Conservation (phyloP, 2,888 invertebrate genomes). For the Napeogenes inachia region DNA sequence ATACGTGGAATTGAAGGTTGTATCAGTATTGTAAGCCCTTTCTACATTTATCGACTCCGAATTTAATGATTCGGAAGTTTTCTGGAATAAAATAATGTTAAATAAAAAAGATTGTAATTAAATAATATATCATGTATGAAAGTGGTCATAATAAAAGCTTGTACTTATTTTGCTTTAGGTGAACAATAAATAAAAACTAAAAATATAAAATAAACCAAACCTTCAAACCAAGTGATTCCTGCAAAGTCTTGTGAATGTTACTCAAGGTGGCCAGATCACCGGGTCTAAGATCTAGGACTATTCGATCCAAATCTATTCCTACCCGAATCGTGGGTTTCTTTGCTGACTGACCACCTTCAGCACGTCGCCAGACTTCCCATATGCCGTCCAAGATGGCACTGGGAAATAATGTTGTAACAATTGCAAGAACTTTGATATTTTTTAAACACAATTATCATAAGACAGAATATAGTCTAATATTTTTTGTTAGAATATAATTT, state of each 20-base stretch:
- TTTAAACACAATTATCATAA: too few species aligned
- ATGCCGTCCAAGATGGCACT: slow-evolving; percentile 48
- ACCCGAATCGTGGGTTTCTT: slow-evolving; percentile 43
- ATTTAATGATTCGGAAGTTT: neutral
- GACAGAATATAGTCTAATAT: neutral
- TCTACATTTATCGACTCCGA: slow-evolving; percentile 2
- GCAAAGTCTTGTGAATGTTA: slow-evolving; percentile 28
- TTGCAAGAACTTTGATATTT: neutral
- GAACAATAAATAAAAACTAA: too few species aligned
- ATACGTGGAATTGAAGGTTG: neutral
- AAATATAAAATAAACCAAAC: neutral
- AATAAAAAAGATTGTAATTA: too few species aligned
- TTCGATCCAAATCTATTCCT: slow-evolving; percentile 46
- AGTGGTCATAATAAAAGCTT: too few species aligned
- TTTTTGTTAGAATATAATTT: too few species aligned
- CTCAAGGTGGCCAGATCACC: slow-evolving; percentile 39
- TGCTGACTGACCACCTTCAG: slow-evolving; percentile 40
- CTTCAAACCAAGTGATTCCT: neutral
- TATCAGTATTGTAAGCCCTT: neutral
- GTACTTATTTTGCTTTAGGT: slow-evolving; percentile 14
- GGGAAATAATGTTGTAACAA: slow-evolving; percentile 5
- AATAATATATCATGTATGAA: too few species aligned
- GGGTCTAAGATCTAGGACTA: slow-evolving; percentile 50
- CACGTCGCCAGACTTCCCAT: slow-evolving; percentile 62
- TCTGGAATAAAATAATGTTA: too few species aligned